Evolutionary conservation across 1,140 invertebrate genomes (phyloP).

Genomic region (Marisa cornuarietis): DNA sequence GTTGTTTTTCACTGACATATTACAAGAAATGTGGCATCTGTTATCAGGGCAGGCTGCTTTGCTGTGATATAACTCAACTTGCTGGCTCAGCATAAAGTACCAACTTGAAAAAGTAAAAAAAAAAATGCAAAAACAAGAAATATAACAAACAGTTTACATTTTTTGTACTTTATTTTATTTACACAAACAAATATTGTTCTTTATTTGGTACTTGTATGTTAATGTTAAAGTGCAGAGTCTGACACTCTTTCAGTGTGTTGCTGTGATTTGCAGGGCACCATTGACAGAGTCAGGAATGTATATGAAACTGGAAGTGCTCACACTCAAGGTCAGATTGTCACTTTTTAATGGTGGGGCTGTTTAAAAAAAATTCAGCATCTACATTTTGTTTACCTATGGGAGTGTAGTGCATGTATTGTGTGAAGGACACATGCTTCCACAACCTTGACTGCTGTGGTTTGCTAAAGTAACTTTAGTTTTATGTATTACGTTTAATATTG

Average conservation of each 20-base stretch:
- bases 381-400: neutral
- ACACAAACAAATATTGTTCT: neutral
- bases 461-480: neutral
- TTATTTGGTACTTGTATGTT: neutral
- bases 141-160: neutral
- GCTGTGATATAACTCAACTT: too few relatives aligned
- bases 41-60: too few relatives aligned
- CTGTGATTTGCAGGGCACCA: constrained; percentile 32
- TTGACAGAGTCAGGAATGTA: constrained; percentile 34
- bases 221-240: neutral
- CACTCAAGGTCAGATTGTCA: constrained; percentile 27
- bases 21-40: too few relatives aligned
- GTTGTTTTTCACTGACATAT: too few relatives aligned
- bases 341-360: too few relatives aligned
- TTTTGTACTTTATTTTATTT: neutral
- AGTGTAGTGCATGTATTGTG: too few relatives aligned
- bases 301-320: constrained; percentile 37
- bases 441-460: neutral
- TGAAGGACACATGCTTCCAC: neutral
- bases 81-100: too few relatives aligned
- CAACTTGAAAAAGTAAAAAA: too few relatives aligned
- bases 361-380: neutral
- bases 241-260: neutral
- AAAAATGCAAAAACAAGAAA: too few relatives aligned
- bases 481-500: neutral